These are phyloP conservation scores for Chloropsis cyanopogon DNA, from an alignment of 2,113 vertebrate species.

Conservation along the genomic window DNA sequence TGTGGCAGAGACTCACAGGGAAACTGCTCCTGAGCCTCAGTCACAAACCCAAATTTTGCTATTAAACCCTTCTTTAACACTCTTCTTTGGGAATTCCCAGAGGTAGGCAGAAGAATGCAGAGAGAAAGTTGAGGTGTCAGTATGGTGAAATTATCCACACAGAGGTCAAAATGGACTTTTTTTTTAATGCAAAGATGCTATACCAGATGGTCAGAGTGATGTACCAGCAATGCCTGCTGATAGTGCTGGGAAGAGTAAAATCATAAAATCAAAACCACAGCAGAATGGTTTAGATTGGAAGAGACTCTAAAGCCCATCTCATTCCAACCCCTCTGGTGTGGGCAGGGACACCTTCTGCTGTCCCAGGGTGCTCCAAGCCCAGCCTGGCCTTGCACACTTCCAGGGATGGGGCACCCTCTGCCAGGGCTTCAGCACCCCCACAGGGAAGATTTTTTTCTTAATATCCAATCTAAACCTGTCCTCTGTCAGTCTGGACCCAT, in stretches of 20 bases:
- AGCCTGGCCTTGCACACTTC: neutral
- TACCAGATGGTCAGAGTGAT: neutral
- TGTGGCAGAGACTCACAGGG: neutral
- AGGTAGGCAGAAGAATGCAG: neutral
- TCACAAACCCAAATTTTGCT: neutral
- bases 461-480: too few relatives aligned
- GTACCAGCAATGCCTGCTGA: neutral
- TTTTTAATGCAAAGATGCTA: too few relatives aligned
- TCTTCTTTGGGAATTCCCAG: neutral
- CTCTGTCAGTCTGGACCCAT: neutral
- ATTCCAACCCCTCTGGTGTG: neutral
- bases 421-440: neutral
- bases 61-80: rapidly evolving
- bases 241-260: neutral
- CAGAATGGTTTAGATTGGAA: neutral
- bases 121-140: neutral
- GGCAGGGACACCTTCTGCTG: neutral
- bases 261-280: neutral
- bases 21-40: neutral
- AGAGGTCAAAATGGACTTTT: neutral
- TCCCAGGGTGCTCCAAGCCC: neutral
- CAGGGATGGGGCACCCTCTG: neutral
- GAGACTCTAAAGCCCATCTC: neutral
- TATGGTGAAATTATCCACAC: neutral
- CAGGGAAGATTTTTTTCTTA: neutral